These are phyloP conservation scores for Pseudomyrmex concolor DNA, from an alignment of 1,140 invertebrate species.

Conservation along the genomic window DNA sequence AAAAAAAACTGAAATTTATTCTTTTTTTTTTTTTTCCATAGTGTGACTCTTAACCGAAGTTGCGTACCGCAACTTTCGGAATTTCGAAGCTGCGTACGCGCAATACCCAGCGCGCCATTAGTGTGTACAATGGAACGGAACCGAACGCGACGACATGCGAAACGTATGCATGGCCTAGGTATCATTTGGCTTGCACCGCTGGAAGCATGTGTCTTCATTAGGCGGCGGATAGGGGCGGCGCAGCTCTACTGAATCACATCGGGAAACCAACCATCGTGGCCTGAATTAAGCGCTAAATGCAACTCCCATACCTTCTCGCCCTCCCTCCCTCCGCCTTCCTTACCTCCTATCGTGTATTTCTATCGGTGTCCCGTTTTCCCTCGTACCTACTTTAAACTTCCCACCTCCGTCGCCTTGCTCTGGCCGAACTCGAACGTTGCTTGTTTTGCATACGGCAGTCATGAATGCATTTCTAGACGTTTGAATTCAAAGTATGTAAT, in stretches of 20 bases:
- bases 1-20: slow-evolving; percentile 1
- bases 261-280: slow-evolving; percentile 78
- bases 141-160: slow-evolving; percentile 74
- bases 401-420: slow-evolving; percentile 56
- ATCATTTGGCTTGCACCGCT: slow-evolving; percentile 79
- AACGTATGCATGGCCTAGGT: slow-evolving; percentile 77
- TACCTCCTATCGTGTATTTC: slow-evolving; percentile 17
- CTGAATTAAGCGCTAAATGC: slow-evolving; percentile 81
- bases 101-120: slow-evolving; percentile 69
- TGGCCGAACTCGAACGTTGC: slow-evolving; percentile 64
- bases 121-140: slow-evolving; percentile 76
- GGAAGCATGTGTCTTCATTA: slow-evolving; percentile 81
- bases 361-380: slow-evolving; percentile 13
- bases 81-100: slow-evolving; percentile 47
- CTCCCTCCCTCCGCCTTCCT: background rate
- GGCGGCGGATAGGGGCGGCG: slow-evolving; percentile 73
- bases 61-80: slow-evolving; percentile 22
- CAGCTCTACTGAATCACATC: slow-evolving; percentile 79
- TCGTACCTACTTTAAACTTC: slow-evolving; percentile 69
- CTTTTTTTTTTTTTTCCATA: slow-evolving; percentile 46
- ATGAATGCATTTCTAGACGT: slow-evolving; percentile 77
- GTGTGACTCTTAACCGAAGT: background rate
- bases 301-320: slow-evolving; percentile 59
- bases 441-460: slow-evolving; percentile 77
- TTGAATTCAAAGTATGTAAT: slow-evolving; percentile 77